phyloP scores from a whole-genome alignment of 2,797 vertebrate genomes.

The Diceros bicornis region DNA sequence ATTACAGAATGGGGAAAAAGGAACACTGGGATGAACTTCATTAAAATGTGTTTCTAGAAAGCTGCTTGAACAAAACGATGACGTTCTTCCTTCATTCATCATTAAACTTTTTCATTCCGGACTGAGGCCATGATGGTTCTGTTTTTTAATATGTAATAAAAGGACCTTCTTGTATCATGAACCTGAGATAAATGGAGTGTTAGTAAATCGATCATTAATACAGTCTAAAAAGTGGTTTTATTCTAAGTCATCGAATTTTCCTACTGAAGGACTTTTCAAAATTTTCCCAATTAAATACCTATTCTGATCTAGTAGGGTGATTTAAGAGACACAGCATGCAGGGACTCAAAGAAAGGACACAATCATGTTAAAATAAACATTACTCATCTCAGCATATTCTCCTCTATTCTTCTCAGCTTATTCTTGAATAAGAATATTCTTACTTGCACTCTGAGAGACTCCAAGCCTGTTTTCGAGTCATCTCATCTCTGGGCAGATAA shows the following conservation, averaged over 20 bases:
- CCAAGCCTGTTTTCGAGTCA: not conserved
- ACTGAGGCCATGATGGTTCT: not conserved
- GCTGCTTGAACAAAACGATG: not conserved
- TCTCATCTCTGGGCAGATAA: not conserved
- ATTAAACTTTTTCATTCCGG: not conserved
- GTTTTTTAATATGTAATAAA: not conserved
- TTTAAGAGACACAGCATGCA: not conserved
- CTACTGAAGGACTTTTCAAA: not conserved
- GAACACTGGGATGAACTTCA: not conserved
- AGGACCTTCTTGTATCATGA: not conserved
- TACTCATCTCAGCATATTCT: not conserved
- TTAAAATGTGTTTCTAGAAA: not conserved
- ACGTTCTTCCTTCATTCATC: not conserved
- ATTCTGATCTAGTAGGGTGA: not conserved
- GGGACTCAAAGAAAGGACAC: not conserved
- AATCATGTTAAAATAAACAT: not conserved
- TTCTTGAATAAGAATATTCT: not conserved
- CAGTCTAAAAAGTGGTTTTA: not conserved
- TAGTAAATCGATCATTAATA: not conserved
- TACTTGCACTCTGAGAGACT: not conserved
- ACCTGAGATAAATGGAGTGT: not conserved
- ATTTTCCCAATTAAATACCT: not conserved
- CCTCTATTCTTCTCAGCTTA: not conserved
- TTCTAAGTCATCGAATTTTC: not conserved
- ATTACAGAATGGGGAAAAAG: conserved; percentile 27